These are phyloP conservation scores for Clupea harengus DNA, from an alignment of 2,113 vertebrate species.

Conservation along the genomic window DNA sequence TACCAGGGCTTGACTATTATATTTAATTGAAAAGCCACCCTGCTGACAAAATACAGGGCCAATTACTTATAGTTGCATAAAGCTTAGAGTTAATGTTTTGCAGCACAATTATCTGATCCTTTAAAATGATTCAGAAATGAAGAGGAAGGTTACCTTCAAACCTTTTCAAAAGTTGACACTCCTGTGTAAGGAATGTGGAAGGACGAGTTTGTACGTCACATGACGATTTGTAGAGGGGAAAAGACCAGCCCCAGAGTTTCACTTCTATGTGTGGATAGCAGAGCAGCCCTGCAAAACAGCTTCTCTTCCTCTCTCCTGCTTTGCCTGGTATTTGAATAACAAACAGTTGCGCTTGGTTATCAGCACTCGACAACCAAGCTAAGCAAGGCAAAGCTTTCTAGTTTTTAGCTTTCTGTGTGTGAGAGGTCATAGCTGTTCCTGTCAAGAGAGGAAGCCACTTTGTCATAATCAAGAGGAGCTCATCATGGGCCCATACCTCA, in stretches of 20 bases:
- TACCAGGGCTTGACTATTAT: too few relatives aligned
- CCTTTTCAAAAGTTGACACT: slow-evolving; percentile 17
- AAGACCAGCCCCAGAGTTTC: background rate
- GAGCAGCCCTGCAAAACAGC: background rate
- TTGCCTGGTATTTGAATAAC: slow-evolving; percentile 10
- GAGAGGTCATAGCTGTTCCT: background rate
- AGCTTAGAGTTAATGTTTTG: too few relatives aligned
- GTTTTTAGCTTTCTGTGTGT: background rate
- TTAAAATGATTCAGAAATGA: background rate
- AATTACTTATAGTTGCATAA: too few relatives aligned
- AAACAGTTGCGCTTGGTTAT: background rate
- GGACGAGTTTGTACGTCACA: slow-evolving; percentile 33
- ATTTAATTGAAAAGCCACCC: too few relatives aligned
- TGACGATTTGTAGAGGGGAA: background rate
- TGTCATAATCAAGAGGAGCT: background rate
- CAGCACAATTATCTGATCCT: background rate
- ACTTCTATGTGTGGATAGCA: background rate
- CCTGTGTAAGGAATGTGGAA: slow-evolving; percentile 37
- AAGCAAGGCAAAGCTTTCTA: background rate
- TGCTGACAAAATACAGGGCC: too few relatives aligned
- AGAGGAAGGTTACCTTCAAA: slow-evolving; percentile 18
- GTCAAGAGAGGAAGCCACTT: background rate
- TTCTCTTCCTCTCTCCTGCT: background rate
- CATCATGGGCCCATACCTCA: slow-evolving; percentile 27
- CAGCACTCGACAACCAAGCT: background rate